phyloP scores from a whole-genome alignment of 2,113 vertebrate genomes.

The Brachypodius melanocephalos region DNA sequence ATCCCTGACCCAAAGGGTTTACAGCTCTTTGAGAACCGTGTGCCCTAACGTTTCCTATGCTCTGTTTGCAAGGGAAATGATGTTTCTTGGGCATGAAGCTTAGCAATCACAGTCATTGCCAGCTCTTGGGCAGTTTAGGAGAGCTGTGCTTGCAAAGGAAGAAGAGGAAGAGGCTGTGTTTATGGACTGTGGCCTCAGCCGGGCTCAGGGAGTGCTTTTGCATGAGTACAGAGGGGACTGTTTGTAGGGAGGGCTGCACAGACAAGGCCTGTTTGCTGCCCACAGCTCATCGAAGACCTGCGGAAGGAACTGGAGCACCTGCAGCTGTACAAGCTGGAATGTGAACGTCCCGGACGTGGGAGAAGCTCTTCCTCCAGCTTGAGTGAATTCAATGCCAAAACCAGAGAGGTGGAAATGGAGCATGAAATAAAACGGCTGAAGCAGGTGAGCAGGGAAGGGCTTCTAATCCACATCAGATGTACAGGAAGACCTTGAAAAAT shows the following conservation, averaged over 20 bases:
- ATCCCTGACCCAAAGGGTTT: not conserved
- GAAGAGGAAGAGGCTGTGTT: not conserved
- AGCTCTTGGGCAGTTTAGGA: not conserved
- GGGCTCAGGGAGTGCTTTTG: not conserved
- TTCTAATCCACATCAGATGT: not conserved
- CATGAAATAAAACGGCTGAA: constrained; percentile 93
- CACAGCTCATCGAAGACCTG: constrained; percentile 93
- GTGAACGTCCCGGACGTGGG: constrained; percentile 81
- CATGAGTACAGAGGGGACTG: not conserved
- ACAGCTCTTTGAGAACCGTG: not conserved
- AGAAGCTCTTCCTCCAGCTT: constrained; percentile 81
- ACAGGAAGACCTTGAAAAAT: not conserved
- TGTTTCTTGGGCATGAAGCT: not conserved
- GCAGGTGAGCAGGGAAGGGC: constrained; percentile 76
- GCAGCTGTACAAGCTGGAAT: constrained; percentile 92
- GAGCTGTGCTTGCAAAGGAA: not conserved
- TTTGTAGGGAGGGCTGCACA: not conserved
- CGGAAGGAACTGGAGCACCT: constrained; percentile 92
- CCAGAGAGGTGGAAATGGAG: constrained; percentile 91
- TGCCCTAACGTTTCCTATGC: not conserved
- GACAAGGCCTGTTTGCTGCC: not conserved
- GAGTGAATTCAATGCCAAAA: constrained; percentile 84
- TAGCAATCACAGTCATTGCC: not conserved
- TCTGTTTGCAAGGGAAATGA: not conserved
- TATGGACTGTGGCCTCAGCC: not conserved